Base-by-base conservation (phyloP, 2,888 invertebrate genomes). In the Tineola bisselliella region DNA sequence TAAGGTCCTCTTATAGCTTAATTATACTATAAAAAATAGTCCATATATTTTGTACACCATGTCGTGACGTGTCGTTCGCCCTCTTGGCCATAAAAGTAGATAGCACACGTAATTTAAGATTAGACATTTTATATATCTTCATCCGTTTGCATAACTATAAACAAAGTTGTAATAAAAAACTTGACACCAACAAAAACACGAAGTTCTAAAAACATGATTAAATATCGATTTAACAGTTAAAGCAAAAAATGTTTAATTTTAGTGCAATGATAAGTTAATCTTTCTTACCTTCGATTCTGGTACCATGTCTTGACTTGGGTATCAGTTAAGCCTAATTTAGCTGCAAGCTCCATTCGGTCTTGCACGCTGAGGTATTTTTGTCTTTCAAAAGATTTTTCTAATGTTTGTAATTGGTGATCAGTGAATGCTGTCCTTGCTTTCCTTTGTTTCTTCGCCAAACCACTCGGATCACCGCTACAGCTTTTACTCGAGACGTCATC, bases 221-320 rank as follows among this genome's bases (percentile, higher is more conserved):
- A 25, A 25, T 25, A 25, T 25, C 25, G 25, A 25, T 25, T 25
- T 25, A 25, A 25, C 25, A 25, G 25, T 25, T 25, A 25, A 25
- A 25, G 25, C 25, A 25, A 25, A 15, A 44, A 44, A 59, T 1
- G 31, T 56, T 8, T 13, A 18, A 2, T 13, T 30, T 62, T 48
- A 62, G 25, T 25, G 6, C 6, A 25, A 25, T 25, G 6, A 25
- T 25, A 25, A 25, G 4, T 25, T 25, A 4, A 48, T n/a, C 91
- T 89, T 79, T n/a, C 91, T 89, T 79, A 97, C 98, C 98, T 92
- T 89, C 99, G 90, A 79, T 99, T 99, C 84, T 99, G 98, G 84
- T 99, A 99, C 99, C 99, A 99, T 71, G 99, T 99, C 87, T 99
- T 99, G 77, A 99, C 99, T 89, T 99, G 99, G 60, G 99, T 99